Evolutionary conservation across 2,797 vertebrate species (phyloP).

Genomic region (Anguilla marmorata): DNA sequence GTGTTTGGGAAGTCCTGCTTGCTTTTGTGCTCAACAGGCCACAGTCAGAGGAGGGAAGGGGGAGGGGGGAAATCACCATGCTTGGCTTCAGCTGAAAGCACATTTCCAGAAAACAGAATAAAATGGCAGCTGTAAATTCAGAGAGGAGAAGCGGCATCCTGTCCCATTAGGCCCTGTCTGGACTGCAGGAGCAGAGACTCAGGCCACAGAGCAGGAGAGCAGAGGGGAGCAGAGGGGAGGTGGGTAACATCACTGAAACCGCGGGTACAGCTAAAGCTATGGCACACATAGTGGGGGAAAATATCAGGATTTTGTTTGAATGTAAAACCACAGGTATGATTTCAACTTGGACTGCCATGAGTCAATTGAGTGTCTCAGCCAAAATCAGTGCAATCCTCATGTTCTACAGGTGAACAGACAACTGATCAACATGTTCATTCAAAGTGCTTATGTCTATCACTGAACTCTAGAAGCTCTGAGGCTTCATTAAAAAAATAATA

Average conservation of each 20-base stretch:
- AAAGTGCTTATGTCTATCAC: neutral
- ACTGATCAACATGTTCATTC: neutral
- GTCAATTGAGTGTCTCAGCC: neutral
- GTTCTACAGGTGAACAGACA: neutral
- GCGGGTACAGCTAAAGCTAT: too few species aligned
- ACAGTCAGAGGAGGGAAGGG: neutral
- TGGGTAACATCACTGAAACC: neutral
- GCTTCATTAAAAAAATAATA: neutral
- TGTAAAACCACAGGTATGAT: neutral
- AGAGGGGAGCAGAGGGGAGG: neutral
- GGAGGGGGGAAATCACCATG: neutral
- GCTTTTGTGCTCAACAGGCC: constrained; percentile 24
- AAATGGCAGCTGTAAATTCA: constrained; percentile 21
- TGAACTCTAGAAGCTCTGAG: neutral
- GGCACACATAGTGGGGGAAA: too few species aligned
- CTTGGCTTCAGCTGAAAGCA: constrained; percentile 24
- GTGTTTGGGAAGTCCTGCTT: constrained; percentile 12
- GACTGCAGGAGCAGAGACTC: neutral
- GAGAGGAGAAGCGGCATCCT: neutral
- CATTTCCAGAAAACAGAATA: constrained; percentile 22
- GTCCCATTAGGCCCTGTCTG: neutral
- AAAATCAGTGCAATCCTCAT: neutral
- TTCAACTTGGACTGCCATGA: neutral
- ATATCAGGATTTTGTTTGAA: neutral
- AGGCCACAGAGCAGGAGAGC: neutral